phyloP scores from a whole-genome alignment of 2,797 vertebrate species.

The Eupleurogrammus muticus region DNA sequence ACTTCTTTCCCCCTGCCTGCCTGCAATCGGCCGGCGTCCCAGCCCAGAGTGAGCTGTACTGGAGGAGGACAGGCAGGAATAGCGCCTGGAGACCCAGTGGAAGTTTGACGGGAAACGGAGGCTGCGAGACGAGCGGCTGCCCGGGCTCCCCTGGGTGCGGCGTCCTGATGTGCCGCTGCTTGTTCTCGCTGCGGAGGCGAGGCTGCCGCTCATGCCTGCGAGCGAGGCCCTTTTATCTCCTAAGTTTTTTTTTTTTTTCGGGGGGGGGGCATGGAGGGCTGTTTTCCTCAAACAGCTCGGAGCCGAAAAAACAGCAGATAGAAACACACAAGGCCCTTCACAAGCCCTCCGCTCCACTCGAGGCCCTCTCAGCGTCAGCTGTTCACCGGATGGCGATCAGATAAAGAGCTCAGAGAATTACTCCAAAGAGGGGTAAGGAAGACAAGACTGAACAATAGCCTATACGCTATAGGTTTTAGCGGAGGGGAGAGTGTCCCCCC shows the following conservation, averaged over 20 bases:
- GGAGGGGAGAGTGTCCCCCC: constrained; percentile 69
- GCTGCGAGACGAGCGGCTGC: constrained; percentile 70
- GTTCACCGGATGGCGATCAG: constrained; percentile 88
- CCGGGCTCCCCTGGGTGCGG: constrained; percentile 68
- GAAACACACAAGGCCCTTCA: constrained; percentile 88
- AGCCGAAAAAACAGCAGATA: constrained; percentile 87
- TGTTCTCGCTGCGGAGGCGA: constrained; percentile 62
- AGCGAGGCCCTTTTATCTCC: constrained; percentile 87
- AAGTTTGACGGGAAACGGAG: constrained; percentile 69
- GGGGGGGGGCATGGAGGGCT: constrained; percentile 73
- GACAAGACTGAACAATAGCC: constrained; percentile 81
- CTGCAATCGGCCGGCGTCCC: constrained; percentile 57
- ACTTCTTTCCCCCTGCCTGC: constrained; percentile 65
- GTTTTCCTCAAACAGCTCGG: constrained; percentile 86
- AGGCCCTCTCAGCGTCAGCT: constrained; percentile 88
- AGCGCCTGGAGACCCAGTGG: constrained; percentile 69
- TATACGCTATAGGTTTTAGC: constrained; percentile 72
- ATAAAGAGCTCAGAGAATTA: constrained; percentile 87
- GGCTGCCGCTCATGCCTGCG: constrained; percentile 72
- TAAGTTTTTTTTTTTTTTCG: constrained; percentile 82
- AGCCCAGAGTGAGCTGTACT: constrained; percentile 75
- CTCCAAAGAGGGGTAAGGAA: constrained; percentile 75
- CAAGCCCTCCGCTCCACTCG: constrained; percentile 80
- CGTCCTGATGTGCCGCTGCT: constrained; percentile 76
- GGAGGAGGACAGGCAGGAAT: constrained; percentile 69